These are phyloP conservation scores for Phalacrocorax pelagicus DNA, from an alignment of 2,113 vertebrate genomes.

Conservation along the genomic window DNA sequence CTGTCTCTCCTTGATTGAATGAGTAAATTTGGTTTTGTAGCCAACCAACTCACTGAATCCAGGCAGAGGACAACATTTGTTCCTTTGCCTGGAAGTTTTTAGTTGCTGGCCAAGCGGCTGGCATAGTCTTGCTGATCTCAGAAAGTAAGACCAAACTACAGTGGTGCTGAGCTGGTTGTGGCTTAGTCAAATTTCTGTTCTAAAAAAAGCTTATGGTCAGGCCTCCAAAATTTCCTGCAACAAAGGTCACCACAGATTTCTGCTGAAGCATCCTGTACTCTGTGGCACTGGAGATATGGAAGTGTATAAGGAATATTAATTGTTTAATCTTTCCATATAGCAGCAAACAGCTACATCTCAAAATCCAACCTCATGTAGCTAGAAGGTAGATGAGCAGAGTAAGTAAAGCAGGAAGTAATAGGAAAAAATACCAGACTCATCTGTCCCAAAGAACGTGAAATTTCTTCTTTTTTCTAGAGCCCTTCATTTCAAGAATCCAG, in stretches of 20 bases:
- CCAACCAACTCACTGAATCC: neutral
- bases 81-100: neutral
- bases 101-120: neutral
- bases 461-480: neutral
- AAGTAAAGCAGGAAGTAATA: neutral
- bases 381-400: neutral
- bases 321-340: neutral
- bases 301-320: neutral
- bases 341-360: neutral
- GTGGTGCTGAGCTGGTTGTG: neutral
- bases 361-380: neutral
- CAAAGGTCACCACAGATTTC: constrained; percentile 21
- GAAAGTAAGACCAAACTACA: neutral
- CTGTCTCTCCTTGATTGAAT: neutral
- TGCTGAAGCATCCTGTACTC: neutral
- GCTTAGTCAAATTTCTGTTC: constrained; percentile 34
- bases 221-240: neutral
- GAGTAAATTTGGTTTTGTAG: neutral
- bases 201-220: constrained; percentile 2
- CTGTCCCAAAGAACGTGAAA: neutral
- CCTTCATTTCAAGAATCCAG: neutral
- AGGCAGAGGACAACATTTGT: neutral
- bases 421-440: neutral
- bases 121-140: neutral
- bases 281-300: neutral